Base-by-base conservation (phyloP, 1,140 invertebrate genomes). In the Drosophila willistoni region DNA sequence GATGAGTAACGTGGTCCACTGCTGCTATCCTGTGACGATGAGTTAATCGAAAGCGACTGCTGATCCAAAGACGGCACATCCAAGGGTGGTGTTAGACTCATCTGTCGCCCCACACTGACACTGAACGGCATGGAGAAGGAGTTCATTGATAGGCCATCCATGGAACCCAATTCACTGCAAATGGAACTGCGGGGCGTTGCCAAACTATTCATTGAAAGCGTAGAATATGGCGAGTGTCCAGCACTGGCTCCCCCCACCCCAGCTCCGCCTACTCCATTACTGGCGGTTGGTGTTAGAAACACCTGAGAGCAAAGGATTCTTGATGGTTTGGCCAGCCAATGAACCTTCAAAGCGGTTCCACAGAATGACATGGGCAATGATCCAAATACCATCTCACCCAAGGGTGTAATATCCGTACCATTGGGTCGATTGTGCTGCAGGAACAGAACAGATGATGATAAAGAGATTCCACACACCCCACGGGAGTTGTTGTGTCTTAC, bases 371-470 rank as follows among this genome's bases (percentile, higher is more conserved):
- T 96, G 0, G 96, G 96, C 33, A 97, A 96, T 3, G 96, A 95
- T 3, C 97, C 97, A 92, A 98, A 98, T 78, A 98, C 95, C 95
- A 98, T 96, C 94, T 98, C 97, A 74, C 96, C 96, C 75, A 98
- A 92, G 36, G 95, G 93, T 67, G 94, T 94, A 13, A 95, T 94
- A 92, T 98, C 97, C n/a, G 83, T 54, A 54, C 94, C 93, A 73
- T 94, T 93, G 77, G 95, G 93, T 59, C 94, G 94, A 83, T 93
- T 93, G 81, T 94, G 94, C 95, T 95, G 83, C 10, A 86, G 77
- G 47, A 60, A 41, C 19, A 7, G 47, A 64, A 13, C 10, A 13
- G 3, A 39, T 9, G 34, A 3, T 36, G 10, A 10, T 9, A 10
- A 36, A 12, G 1, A 12, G 10, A 36, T 9, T 3, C 2, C 9